Evolutionary conservation across 2,797 vertebrate species (phyloP), one percentile per base, ranked within the genome.

Genomic region (Buceros bicornis): DNA sequence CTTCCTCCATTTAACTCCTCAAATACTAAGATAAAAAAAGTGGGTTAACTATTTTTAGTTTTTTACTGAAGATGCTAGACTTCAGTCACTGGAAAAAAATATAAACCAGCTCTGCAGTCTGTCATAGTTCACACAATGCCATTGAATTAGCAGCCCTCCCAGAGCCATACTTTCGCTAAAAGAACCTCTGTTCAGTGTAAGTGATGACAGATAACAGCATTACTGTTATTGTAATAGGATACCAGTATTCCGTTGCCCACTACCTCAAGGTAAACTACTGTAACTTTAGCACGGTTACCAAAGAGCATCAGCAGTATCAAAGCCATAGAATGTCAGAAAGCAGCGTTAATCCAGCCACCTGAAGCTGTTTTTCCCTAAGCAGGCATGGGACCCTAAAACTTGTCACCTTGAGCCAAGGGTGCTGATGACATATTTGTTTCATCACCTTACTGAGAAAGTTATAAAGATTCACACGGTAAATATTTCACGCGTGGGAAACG

Each of bases 201-300:
- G 97, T 90, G 97, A 96, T 98, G 97, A 98, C 97, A 98, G 96
- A 94, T 96, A 96, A 90, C 97, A 97, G 97, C 94, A 95, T 92
- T 69, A 87, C 97, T 91, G 92, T 89, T 97, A 96, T 64, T 97
- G 97, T 95, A 97, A 98, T 13, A 33, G 0, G 95, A 98, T 95
- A 96, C 29, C 77, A 94, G 90, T 35, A 82, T 93, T 95, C 31
- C 53, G 69, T 78, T 69, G 82, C 79, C 92, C 89, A 65, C 87
- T 94, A 93, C 93, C 95, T 96, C 74, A 67, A 92, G 95, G 93
- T 97, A 93, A 97, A 95, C 95, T 77, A 37, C 61, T 57, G 84
- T 72, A 96, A 94, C 93, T 82, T 82, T 83, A 85, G 93, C 91
- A 71, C 3, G 58, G 94, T 89, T 95, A 94, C 91, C 87, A 77